phyloP scores from a whole-genome alignment of 2,888 invertebrate genomes.

The Megastigmus dorsalis region DNA sequence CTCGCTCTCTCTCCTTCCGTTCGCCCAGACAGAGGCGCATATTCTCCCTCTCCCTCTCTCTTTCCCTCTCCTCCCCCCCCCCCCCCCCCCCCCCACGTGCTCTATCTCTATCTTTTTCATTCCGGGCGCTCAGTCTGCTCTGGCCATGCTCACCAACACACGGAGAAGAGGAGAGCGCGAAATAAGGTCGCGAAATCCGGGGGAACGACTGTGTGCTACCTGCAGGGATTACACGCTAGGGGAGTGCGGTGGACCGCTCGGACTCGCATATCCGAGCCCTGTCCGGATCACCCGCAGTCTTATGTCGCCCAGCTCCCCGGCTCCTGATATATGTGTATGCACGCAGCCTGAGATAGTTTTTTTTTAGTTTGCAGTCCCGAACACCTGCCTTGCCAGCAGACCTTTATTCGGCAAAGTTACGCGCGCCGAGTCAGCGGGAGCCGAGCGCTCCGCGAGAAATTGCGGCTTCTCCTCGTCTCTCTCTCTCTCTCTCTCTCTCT shows the following conservation, averaged over 20 bases:
- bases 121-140: background rate
- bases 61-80: background rate
- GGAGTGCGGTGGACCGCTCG: background rate
- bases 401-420: too few relatives aligned
- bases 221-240: constrained; percentile 41
- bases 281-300: background rate
- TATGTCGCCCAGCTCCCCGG: background rate
- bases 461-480: too few relatives aligned
- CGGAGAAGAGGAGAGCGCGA: constrained; percentile 5
- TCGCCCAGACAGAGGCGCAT: too few relatives aligned
- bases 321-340: too few relatives aligned
- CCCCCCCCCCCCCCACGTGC: too few relatives aligned
- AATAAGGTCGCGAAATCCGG: constrained; percentile 38
- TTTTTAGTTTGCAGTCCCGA: too few relatives aligned
- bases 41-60: background rate
- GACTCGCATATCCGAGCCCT: background rate
- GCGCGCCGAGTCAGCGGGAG: too few relatives aligned
- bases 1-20: background rate
- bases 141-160: background rate
- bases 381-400: too few relatives aligned
- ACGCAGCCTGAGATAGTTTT: too few relatives aligned
- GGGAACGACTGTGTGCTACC: constrained; percentile 41
- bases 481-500: too few relatives aligned
- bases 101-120: background rate
- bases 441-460: too few relatives aligned